phyloP scores from a whole-genome alignment of 2,888 invertebrate species.

The Trissolcus japonicus region DNA sequence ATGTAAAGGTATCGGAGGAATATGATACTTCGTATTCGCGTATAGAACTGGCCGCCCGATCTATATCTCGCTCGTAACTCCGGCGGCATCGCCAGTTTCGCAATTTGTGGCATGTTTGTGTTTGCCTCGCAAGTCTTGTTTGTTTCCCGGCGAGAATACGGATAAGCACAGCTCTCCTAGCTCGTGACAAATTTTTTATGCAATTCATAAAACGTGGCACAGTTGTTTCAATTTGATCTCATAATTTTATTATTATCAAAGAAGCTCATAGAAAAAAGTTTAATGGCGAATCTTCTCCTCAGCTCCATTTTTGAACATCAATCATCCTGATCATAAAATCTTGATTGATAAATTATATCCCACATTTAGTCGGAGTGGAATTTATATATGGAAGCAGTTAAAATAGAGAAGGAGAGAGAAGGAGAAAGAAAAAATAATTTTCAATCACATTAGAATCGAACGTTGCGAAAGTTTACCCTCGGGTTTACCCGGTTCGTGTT shows the following conservation, averaged over 20 bases:
- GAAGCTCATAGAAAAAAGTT: neutral
- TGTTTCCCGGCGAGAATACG: neutral
- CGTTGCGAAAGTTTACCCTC: neutral
- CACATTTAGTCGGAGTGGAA: neutral
- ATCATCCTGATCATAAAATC: neutral
- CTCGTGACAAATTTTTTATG: too few species aligned
- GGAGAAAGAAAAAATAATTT: neutral
- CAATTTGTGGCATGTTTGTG: slow-evolving; percentile 6
- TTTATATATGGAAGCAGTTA: too few species aligned
- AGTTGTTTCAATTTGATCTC: neutral
- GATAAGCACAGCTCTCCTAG: too few species aligned
- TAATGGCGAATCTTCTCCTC: neutral
- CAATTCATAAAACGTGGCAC: neutral
- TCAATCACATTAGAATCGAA: neutral
- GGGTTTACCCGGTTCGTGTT: neutral
- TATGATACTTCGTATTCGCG: neutral
- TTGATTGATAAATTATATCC: neutral
- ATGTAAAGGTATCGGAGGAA: neutral
- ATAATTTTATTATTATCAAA: neutral
- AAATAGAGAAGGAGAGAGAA: too few species aligned
- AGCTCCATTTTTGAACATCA: neutral
- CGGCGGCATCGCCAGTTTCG: neutral
- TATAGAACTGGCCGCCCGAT: neutral
- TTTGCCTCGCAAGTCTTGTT: slow-evolving; percentile 3
- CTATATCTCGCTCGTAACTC: slow-evolving; percentile 7